Base-by-base conservation (phyloP, 1,140 invertebrate species). In the Eupristina koningsbergeri region DNA sequence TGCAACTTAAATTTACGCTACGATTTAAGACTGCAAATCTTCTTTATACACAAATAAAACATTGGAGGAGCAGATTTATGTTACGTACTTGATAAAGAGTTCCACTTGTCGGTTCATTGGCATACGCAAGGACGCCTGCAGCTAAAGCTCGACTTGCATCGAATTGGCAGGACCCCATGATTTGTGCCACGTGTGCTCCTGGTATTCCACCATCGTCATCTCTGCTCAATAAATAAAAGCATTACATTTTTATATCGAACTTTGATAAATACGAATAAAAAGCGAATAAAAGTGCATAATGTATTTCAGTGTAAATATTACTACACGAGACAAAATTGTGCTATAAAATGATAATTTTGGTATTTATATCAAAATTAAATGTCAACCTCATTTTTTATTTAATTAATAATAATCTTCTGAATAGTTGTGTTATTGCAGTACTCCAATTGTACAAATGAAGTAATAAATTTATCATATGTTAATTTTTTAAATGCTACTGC, bases 161-260 rank as follows among this genome's bases (percentile, higher is more conserved):
- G 34, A 85, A 84, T 81, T 87, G 86, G 39, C 88, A 86, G 8
- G 88, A 85, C 29, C 88, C 89, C 26, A 90, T 86, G 81, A 91
- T 90, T 84, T 91, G 88, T 26, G 87, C 87, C 36, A 90, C 76
- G 77, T 90, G 90, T 29, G 88, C 74, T 9, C 85, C 85, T 15
- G 89, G 89, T 69, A 86, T 75, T 50, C 89, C 89, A 7, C 89
- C 89, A 67, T 90, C 87, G 15, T 90, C 89, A 58, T 90, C 89
- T 1, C 89, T 90, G 47, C 19, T 34, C 7, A 79, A 64, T 39
- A 22, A 84, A 71, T 31, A 15, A 39, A 15, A 53, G 8, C n/a
- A n/a, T 58, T 41, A 63, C 19, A 9, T 29, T 71, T 67, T 75
- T 7, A 22, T 75, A 75, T 71, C 41, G 69, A 74, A 41, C 36